phyloP scores from a whole-genome alignment of 2,113 vertebrate genomes.

The Syrmaticus mikado region DNA sequence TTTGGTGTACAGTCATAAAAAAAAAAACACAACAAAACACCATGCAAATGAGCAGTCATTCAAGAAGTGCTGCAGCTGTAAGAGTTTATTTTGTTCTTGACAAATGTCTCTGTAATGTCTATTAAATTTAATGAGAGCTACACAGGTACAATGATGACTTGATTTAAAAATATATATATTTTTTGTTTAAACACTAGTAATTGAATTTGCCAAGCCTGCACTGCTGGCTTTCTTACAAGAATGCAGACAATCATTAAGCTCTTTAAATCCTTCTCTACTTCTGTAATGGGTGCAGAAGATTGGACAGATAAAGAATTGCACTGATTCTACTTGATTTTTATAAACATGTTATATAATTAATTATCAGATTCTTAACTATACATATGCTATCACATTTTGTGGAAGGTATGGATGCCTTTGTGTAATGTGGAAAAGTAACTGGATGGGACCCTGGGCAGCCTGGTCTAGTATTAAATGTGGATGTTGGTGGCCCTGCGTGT shows the following conservation, averaged over 20 bases:
- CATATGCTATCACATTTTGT: neutral
- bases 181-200: neutral
- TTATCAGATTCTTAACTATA: neutral
- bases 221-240: neutral
- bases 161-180: neutral
- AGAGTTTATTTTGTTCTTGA: neutral
- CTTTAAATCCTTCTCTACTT: neutral
- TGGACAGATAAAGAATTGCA: neutral
- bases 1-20: neutral
- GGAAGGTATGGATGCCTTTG: neutral
- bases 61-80: constrained; percentile 22
- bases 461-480: too few relatives aligned
- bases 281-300: neutral
- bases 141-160: neutral
- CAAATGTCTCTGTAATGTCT: neutral
- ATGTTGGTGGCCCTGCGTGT: too few relatives aligned
- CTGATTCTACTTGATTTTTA: neutral
- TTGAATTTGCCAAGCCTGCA: neutral
- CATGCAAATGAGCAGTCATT: neutral
- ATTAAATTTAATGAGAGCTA: neutral
- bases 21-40: neutral
- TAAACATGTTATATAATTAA: neutral
- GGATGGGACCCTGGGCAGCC: too few relatives aligned
- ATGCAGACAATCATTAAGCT: neutral
- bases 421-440: neutral